Conservation (phyloP, 1,140 invertebrate genomes). For the Drosophila teissieri region DNA sequence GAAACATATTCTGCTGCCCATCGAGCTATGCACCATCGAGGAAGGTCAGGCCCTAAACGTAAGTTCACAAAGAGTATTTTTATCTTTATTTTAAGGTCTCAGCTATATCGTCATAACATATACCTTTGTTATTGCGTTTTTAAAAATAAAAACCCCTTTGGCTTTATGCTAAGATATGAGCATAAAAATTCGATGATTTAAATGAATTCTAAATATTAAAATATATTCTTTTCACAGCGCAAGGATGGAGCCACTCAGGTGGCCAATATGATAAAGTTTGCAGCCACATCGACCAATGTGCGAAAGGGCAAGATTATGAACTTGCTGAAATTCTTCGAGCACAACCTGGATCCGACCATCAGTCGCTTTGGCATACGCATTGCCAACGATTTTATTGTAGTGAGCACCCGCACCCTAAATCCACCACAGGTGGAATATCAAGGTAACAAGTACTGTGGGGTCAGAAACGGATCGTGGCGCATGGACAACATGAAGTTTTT, state of each 20-base stretch:
- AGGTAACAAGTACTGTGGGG: constrained; percentile 16
- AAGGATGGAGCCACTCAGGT: constrained; percentile 87
- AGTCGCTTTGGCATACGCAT: constrained; percentile 87
- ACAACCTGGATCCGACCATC: constrained; percentile 85
- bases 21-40: constrained; percentile 87
- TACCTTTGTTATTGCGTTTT: too few species aligned
- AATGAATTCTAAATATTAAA: background rate
- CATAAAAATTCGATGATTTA: too few species aligned
- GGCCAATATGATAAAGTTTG: constrained; percentile 87
- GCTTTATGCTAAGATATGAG: too few species aligned
- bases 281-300: constrained; percentile 87
- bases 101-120: too few species aligned
- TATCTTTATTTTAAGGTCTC: background rate
- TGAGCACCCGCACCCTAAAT: constrained; percentile 86
- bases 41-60: constrained; percentile 87
- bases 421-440: constrained; percentile 86
- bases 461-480: constrained; percentile 64
- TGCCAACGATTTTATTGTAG: constrained; percentile 85
- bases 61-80: constrained; percentile 1
- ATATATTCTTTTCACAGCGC: constrained; percentile 52
- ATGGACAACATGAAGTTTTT: constrained; percentile 47
- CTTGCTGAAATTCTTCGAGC: constrained; percentile 85
- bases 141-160: too few species aligned
- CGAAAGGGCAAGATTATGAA: constrained; percentile 88
- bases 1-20: constrained; percentile 86